These are phyloP conservation scores for Athrips mouffetella DNA, from an alignment of 2,888 invertebrate species.

Conservation along the genomic window DNA sequence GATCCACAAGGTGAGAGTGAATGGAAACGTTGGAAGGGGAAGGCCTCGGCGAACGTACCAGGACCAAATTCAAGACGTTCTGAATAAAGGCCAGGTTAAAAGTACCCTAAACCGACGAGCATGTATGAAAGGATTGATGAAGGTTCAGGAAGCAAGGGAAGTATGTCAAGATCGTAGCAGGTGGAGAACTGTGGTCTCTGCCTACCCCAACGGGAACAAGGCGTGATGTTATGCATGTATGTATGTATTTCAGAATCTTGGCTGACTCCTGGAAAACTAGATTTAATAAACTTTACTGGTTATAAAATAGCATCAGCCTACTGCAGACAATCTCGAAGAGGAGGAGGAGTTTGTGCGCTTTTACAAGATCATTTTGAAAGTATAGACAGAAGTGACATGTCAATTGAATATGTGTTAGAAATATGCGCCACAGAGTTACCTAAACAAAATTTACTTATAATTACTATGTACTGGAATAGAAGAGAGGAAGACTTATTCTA, in stretches of 20 bases:
- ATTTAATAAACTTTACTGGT: slow-evolving; percentile 10
- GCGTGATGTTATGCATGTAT: no score
- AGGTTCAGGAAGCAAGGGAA: no score
- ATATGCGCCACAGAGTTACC: slow-evolving; percentile 15
- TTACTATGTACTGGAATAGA: slow-evolving; percentile 21
- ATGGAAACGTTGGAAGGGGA: no score
- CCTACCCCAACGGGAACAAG: no score
- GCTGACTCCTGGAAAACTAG: slow-evolving; percentile 11
- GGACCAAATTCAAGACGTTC: no score
- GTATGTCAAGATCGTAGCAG: no score
- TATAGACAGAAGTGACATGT: slow-evolving; percentile 8
- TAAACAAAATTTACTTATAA: slow-evolving; percentile 16
- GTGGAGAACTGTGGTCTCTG: no score
- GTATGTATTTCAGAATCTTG: slow-evolving; percentile 19
- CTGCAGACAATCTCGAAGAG: slow-evolving; percentile 9
- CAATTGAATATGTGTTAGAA: slow-evolving; percentile 22
- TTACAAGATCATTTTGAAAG: slow-evolving; percentile 11
- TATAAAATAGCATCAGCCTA: slow-evolving; percentile 18
- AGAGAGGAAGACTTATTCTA: slow-evolving; percentile 16
- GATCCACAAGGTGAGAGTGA: no score
- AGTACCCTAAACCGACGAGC: no score
- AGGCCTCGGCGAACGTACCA: no score
- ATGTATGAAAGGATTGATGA: no score
- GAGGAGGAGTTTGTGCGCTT: slow-evolving; percentile 17
- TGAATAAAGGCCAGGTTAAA: no score